A percentile compares a stretch with the other conserved stretches of the same genome.
Evolutionary conservation across 2,113 vertebrate species (phyloP).

Genomic region (Bujurquina vittata): DNA sequence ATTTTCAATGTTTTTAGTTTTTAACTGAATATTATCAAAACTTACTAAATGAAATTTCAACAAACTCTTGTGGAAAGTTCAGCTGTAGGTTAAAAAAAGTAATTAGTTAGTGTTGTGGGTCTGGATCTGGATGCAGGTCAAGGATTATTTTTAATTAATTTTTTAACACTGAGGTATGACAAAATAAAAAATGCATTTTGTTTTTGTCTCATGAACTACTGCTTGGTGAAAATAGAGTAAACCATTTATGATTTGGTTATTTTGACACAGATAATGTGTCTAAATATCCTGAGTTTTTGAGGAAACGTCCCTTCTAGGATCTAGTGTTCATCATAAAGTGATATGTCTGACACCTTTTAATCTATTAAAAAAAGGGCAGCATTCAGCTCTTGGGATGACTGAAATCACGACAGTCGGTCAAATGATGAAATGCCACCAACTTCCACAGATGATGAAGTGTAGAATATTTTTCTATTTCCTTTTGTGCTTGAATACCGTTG

Average conservation of each 20-base stretch:
- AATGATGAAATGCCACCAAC: background rate
- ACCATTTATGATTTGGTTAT: background rate
- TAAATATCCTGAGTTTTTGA: background rate
- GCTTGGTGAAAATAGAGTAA: background rate
- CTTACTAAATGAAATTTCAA: background rate
- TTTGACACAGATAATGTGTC: background rate
- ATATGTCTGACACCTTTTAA: background rate
- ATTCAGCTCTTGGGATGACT: background rate
- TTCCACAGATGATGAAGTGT: background rate
- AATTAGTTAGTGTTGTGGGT: background rate
- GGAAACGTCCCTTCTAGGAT: background rate
- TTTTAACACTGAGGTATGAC: background rate
- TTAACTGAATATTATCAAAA: background rate
- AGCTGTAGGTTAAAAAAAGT: background rate
- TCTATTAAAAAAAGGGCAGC: background rate
- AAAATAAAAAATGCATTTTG: background rate
- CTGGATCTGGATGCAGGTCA: conserved; percentile 4
- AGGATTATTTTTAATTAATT: conserved; percentile 7
- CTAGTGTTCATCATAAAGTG: background rate
- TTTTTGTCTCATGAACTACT: background rate
- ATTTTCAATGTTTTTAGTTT: background rate
- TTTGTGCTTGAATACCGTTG: background rate
- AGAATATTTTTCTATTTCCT: background rate
- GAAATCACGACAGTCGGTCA: background rate
- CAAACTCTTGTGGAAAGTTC: conserved; percentile 1